Evolutionary conservation across 2,113 vertebrate species (phyloP), one percentile per base, ranked within the genome.

Genomic region (Phalacrocorax aristotelis): DNA sequence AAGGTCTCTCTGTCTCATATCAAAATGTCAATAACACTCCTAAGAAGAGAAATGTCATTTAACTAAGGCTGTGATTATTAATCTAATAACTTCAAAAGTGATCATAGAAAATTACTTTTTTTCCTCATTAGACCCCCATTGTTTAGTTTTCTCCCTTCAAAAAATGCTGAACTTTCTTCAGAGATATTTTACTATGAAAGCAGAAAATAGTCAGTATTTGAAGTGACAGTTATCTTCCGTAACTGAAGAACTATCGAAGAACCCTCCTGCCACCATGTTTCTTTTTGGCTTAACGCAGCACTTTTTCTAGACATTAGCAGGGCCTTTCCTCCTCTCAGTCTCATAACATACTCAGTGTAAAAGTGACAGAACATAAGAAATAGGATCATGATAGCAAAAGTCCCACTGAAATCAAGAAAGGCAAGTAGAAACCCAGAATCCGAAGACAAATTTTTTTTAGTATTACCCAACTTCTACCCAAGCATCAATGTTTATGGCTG

Each of bases 11-110:
- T 96, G 80, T 65, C 92, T 97, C 95, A 81, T 83, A 97, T 96
- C 88, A 97, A 98, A 97, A 97, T 97, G 96, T 98, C 97, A 97
- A 97, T 97, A 97, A 96, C 91, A 70, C 60, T 97, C 92, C 78
- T 95, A 96, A 95, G 80, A 95, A 90, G 87, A 52, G 55, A 97
- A 97, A 97, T 96, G 91, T 68, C 85, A 97, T 93, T 97, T 97
- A 95, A 97, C 84, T 96, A 91, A 95, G 74, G 19, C 55, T 96
- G 32, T 84, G 48, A 79, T 95, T 97, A 96, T 88, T 97, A 94
- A 96, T 82, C 42, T 71, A 95, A 46, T 79, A 97, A 97, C 65
- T 92, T 95, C 51, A 96, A 94, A 95, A 89, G 87, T 80, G 42
- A 95, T 95, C 87, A 92, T 0, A 93, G 87, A 97, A 97, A 95